Evolutionary conservation across 2,888 invertebrate species (phyloP), one percentile per base, ranked within the genome.

Genomic region (Agapetus fuscipes): DNA sequence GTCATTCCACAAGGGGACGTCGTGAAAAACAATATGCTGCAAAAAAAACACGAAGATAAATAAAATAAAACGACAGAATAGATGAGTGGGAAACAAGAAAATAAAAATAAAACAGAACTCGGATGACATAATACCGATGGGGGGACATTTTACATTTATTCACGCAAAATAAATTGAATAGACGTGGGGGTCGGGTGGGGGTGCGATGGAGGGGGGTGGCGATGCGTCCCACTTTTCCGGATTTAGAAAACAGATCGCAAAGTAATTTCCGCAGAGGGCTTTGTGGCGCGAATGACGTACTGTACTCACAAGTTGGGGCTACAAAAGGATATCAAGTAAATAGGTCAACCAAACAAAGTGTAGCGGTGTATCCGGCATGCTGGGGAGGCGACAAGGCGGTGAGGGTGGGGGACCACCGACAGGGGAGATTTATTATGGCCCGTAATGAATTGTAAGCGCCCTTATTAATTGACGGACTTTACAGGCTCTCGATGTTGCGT

Each of bases 221-320:
- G 20, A 20, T 9, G 20, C 20, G 4, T 20, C 9, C 20, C 29
- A 30, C 30, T 39, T 42, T 33, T 25, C 34, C 34, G 37, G 45
- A 45, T 39, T 41, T 37, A 29, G 41, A 38, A 41, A 45, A 41
- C 38, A 41, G 38, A 45, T 45, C 41, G 38, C 41, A 38, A 41
- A 41, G 41, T 45, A 38, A 45, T 45, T 41, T 45, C 41, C 45
- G 45, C 37, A 25, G 29, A 16, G 36, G 33, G 45, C 41, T 27
- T 45, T 41, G 45, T 45, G 27, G 39, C 33, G 41, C 26, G 34
- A 41, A 41, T 41, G 41, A 45, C 35, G 41, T 33, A 45, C n/a
- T n/a, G n/a, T 25, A 39, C 30, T 41, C 38, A 32, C 34, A 25
- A 32, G 35, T 30, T 30, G 36, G 41, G 34, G 31, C 27, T 17